Evolutionary conservation across 2,888 invertebrate genomes (phyloP).

Genomic region (Heliconius erato): DNA sequence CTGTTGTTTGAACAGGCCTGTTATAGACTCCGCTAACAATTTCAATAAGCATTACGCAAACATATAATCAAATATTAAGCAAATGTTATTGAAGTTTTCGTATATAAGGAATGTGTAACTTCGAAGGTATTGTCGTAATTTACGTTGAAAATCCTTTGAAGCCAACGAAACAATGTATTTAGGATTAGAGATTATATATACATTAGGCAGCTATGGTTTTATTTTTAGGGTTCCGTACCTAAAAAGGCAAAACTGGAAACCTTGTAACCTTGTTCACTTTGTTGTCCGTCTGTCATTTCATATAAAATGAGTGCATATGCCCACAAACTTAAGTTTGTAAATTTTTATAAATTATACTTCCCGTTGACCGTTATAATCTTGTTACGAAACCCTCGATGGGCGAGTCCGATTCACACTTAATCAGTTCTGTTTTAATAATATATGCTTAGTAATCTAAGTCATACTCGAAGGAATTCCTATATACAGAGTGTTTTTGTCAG

Average conservation of each 20-base stretch:
- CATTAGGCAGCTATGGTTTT: not conserved
- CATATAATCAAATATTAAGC: conserved; percentile 41
- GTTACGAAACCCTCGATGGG: too few species aligned
- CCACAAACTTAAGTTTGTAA: too few species aligned
- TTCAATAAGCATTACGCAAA: conserved; percentile 44
- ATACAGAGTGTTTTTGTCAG: too few species aligned
- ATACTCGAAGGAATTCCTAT: not conserved
- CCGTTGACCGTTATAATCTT: too few species aligned
- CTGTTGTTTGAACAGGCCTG: conserved; percentile 45
- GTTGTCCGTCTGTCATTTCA: too few species aligned
- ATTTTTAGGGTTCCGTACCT: too few species aligned
- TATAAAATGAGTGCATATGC: too few species aligned
- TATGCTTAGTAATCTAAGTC: too few species aligned
- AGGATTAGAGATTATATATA: not conserved
- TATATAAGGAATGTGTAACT: conserved; percentile 22
- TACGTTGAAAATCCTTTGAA: conserved; percentile 3
- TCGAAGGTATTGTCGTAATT: conserved; percentile 3
- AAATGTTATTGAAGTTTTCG: conserved; percentile 39
- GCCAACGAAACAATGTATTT: not conserved
- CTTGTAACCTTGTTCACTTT: too few species aligned
- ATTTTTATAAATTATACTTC: too few species aligned
- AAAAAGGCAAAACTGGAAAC: too few species aligned
- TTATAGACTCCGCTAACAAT: conserved; percentile 44
- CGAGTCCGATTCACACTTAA: too few species aligned
- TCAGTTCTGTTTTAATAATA: not conserved